Conservation (phyloP, 2,113 vertebrate genomes). For the Neolamprologus variostigma region DNA sequence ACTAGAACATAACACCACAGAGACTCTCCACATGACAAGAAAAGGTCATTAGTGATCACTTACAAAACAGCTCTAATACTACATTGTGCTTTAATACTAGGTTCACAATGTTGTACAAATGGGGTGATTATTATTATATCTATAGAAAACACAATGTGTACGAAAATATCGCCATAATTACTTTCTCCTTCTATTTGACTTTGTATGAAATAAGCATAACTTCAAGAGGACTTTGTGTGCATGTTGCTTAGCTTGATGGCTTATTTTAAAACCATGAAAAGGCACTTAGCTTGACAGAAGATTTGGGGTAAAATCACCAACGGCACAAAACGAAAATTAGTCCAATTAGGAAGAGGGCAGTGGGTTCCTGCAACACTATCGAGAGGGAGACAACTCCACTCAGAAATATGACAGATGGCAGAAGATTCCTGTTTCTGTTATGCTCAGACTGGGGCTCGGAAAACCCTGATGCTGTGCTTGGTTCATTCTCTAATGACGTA, state of each 20-base stretch:
- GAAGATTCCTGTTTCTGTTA: slow-evolving; percentile 15
- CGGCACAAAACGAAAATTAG: slow-evolving; percentile 40
- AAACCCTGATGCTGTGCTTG: neutral
- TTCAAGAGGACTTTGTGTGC: neutral
- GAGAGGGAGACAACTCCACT: slow-evolving; percentile 46
- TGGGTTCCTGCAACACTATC: slow-evolving; percentile 49
- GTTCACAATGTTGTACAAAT: neutral
- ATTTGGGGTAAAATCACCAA: slow-evolving; percentile 22
- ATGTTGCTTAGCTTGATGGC: neutral
- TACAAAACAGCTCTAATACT: neutral
- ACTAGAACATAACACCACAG: neutral
- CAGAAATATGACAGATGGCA: slow-evolving; percentile 41
- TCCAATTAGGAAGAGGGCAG: slow-evolving; percentile 47
- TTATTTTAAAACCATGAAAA: slow-evolving; percentile 45
- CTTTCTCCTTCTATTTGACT: neutral
- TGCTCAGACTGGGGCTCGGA: neutral
- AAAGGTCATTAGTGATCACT: neutral
- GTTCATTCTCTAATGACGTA: neutral
- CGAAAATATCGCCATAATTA: neutral
- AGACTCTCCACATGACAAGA: neutral
- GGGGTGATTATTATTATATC: neutral
- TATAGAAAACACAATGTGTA: neutral
- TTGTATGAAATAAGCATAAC: neutral
- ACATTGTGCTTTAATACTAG: neutral
- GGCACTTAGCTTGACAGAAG: slow-evolving; percentile 40